These are phyloP conservation scores for Entomobrya multifasciata DNA, from an alignment of 2,888 invertebrate species.

Conservation along the genomic window DNA sequence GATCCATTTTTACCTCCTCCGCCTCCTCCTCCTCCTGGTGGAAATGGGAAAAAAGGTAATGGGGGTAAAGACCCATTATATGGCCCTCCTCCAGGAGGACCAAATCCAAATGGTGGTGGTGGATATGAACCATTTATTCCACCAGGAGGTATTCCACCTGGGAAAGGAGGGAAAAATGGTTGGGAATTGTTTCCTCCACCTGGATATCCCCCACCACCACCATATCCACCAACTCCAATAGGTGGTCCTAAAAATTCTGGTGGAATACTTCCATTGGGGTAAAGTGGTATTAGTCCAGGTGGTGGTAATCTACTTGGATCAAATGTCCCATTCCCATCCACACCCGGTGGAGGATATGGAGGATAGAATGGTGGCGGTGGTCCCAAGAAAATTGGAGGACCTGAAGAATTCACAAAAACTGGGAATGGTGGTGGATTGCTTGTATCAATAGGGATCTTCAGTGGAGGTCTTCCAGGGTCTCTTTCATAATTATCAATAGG, in stretches of 20 bases:
- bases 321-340: slow-evolving; percentile 75
- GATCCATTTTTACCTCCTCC: slow-evolving; percentile 77
- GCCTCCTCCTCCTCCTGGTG: slow-evolving; percentile 83
- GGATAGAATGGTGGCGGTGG: slow-evolving; percentile 86
- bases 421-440: slow-evolving; percentile 95
- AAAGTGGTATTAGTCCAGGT: slow-evolving; percentile 78
- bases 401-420: slow-evolving; percentile 91
- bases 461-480: slow-evolving; percentile 86
- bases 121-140: slow-evolving; percentile 61
- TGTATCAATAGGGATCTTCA: slow-evolving; percentile 91
- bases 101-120: slow-evolving; percentile 84
- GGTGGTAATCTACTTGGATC: slow-evolving; percentile 79
- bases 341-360: slow-evolving; percentile 83
- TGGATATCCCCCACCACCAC: slow-evolving; percentile 44
- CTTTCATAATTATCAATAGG: slow-evolving; percentile 93
- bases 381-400: slow-evolving; percentile 92
- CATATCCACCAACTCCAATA: slow-evolving; percentile 49
- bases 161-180: slow-evolving; percentile 81
- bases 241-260: slow-evolving; percentile 74
- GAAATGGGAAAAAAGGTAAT: slow-evolving; percentile 84
- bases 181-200: slow-evolving; percentile 84
- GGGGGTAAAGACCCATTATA: slow-evolving; percentile 85
- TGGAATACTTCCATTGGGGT: slow-evolving; percentile 79
- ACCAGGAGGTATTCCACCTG: slow-evolving; percentile 54
- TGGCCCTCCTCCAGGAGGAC: slow-evolving; percentile 83